Evolutionary conservation across 2,113 vertebrate species (phyloP), one percentile per base, ranked within the genome.

Genomic region (Xerus inauris): DNA sequence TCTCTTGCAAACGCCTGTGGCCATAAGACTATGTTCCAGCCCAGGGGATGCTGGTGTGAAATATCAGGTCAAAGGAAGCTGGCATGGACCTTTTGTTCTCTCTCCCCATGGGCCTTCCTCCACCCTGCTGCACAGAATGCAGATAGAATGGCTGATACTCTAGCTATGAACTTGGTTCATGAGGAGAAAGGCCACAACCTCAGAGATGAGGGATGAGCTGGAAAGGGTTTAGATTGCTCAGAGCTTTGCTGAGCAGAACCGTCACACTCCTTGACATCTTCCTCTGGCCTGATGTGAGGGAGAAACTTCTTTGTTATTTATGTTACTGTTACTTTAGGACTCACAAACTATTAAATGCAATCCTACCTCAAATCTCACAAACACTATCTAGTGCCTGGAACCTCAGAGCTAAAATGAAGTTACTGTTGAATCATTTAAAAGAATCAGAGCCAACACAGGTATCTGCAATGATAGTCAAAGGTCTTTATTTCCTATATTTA

Each of bases 401-500:
- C 19, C 67, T 80, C 6, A 59, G 51, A 80, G 30, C 20, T n/a
- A 51, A 62, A 49, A 26, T 0, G 0, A 81, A 81, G 19, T 77
- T 49, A 51, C 11, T n/a, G 3, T 0, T 24, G 14, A 10, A 49
- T 42, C 22, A 11, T 47, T 88, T 16, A 72, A 97, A 91, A 97
- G 59, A 98, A 93, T 96, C 79, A 97, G 96, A 97, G 80, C 79
- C 95, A 51, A 65, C 97, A 28, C 69, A 95, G 49, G 73, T 73
- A 95, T 96, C 96, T 98, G 98, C 98, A 93, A 38, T 98, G 97
- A 98, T 98, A 98, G 98, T 92, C 98, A 98, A 98, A 98, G 96
- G 2, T 98, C 97, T 98, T 99, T 99, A 98, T 98, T 99, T 96
- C 97, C 97, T 98, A 92, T 79, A 97, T 98, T 98, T 97, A 96